Evolutionary conservation across 2,113 vertebrate genomes (phyloP).

Genomic region (Tinamus guttatus): DNA sequence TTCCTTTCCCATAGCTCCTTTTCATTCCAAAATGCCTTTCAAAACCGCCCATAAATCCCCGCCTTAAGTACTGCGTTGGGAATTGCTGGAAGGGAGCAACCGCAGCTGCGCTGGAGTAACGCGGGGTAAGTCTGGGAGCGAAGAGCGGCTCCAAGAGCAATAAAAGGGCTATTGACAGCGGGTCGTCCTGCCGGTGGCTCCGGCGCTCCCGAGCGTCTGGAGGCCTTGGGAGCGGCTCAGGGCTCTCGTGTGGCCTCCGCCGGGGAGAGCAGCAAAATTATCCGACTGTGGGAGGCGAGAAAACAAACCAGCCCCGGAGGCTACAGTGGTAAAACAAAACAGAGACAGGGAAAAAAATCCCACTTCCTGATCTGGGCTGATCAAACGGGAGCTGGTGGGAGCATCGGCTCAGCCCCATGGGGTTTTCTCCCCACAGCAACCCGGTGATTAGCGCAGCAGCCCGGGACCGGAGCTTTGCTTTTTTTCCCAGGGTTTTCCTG

Average conservation of each 20-base stretch:
- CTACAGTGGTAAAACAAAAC: conserved; percentile 27
- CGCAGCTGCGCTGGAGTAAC: conserved; percentile 58
- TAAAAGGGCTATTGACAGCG: conserved; percentile 4
- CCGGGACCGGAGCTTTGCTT: background rate
- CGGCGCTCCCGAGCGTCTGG: conserved; percentile 28
- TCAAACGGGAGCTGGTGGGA: conserved; percentile 6
- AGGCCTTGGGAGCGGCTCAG: background rate
- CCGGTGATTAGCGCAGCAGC: background rate
- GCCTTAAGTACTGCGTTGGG: conserved; percentile 47
- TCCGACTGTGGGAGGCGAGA: conserved; percentile 41
- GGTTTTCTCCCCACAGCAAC: conserved; percentile 34
- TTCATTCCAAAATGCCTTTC: conserved; percentile 33
- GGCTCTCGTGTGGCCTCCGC: background rate
- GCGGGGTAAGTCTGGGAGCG: conserved; percentile 20
- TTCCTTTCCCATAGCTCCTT: conserved; percentile 64
- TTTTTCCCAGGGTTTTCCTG: conserved; percentile 32
- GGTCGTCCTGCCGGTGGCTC: background rate
- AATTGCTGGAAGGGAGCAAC: conserved; percentile 66
- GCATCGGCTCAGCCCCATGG: conserved; percentile 22
- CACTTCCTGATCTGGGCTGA: conserved; percentile 35
- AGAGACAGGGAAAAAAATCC: background rate
- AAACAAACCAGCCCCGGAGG: conserved; percentile 15
- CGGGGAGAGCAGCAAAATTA: background rate
- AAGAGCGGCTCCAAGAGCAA: conserved; percentile 20
- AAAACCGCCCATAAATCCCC: conserved; percentile 63